Conservation (phyloP, 1,140 invertebrate species). For the Drosophila kohkoa region DNA sequence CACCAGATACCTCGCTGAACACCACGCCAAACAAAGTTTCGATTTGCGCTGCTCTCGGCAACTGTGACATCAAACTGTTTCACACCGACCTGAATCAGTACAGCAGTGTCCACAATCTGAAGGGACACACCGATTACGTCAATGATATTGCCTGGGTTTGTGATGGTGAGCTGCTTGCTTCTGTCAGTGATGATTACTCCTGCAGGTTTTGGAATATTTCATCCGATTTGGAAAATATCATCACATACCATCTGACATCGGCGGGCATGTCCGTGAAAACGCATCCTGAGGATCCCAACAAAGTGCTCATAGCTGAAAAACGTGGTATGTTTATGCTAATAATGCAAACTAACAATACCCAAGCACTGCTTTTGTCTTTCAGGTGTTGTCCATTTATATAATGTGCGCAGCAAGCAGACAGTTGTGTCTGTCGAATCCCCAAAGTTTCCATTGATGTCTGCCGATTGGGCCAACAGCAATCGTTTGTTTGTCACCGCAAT, state of each 20-base stretch:
- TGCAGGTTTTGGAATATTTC: slow-evolving; percentile 89
- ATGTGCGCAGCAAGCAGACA: slow-evolving; percentile 88
- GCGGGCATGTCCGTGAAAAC: slow-evolving; percentile 89
- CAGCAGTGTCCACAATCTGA: slow-evolving; percentile 71
- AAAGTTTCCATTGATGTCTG: slow-evolving; percentile 87
- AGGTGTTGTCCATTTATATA: slow-evolving; percentile 89
- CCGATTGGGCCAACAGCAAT: slow-evolving; percentile 89
- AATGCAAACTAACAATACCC: not conserved
- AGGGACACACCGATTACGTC: slow-evolving; percentile 89
- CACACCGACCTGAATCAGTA: slow-evolving; percentile 86
- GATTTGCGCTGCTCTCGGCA: slow-evolving; percentile 87
- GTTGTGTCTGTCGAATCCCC: slow-evolving; percentile 90
- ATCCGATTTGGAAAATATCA: slow-evolving; percentile 86
- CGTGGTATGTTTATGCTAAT: slow-evolving; percentile 85
- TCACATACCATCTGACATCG: slow-evolving; percentile 88
- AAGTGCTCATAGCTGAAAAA: slow-evolving; percentile 91
- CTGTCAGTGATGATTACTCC: slow-evolving; percentile 91
- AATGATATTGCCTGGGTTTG: slow-evolving; percentile 90
- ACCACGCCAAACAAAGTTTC: slow-evolving; percentile 87
- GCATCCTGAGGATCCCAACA: slow-evolving; percentile 90
- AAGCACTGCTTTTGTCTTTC: not conserved
- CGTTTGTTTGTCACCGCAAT: slow-evolving; percentile 87
- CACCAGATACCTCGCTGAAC: slow-evolving; percentile 88
- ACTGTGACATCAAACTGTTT: slow-evolving; percentile 87
- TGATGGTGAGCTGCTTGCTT: slow-evolving; percentile 89